phyloP scores from a whole-genome alignment of 2,113 vertebrate genomes.

The Ceuthmochares aereus region DNA sequence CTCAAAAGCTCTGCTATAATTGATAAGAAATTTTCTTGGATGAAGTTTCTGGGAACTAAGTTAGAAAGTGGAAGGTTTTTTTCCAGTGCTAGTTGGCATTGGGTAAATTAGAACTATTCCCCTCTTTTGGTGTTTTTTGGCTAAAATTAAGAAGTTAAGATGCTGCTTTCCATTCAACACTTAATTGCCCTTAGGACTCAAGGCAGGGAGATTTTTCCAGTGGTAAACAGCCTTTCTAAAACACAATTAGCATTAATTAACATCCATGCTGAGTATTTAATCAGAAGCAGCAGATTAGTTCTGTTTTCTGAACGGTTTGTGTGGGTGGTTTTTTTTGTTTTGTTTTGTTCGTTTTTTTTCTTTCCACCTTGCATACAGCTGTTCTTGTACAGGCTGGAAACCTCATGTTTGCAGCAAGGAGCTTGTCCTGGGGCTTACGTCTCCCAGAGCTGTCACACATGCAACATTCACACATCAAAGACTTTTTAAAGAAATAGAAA shows the following conservation, averaged over 20 bases:
- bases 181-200: slow-evolving; percentile 15
- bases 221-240: slow-evolving; percentile 50
- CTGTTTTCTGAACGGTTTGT: slow-evolving; percentile 18
- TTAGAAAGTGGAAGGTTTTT: background rate
- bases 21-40: background rate
- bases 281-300: slow-evolving; percentile 39
- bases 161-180: background rate
- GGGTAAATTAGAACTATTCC: background rate
- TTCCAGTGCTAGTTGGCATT: background rate
- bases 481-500: background rate
- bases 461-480: background rate
- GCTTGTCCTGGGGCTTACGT: background rate
- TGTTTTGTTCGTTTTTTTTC: background rate
- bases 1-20: background rate
- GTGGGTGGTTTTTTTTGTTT: too few species aligned
- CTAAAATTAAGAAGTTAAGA: background rate
- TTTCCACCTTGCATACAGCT: background rate
- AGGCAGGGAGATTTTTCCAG: background rate
- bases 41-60: background rate
- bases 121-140: background rate
- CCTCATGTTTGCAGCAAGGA: background rate
- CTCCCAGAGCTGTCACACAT: background rate
- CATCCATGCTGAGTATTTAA: slow-evolving; percentile 47
- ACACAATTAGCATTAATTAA: slow-evolving; percentile 54
- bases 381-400: background rate